Evolutionary conservation across 1,140 invertebrate species (phyloP).

Genomic region (Pygmarrhopalites habei): DNA sequence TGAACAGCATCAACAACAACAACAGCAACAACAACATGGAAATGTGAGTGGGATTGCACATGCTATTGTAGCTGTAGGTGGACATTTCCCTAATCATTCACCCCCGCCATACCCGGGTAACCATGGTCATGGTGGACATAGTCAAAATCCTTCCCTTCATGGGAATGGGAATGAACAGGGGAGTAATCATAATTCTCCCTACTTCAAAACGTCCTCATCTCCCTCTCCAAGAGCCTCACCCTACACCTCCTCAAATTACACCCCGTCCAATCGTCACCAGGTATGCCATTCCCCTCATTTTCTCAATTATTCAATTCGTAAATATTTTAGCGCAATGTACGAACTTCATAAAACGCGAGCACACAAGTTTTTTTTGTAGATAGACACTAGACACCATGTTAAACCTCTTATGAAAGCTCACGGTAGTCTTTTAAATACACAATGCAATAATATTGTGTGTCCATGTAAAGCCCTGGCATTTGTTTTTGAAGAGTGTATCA

Average conservation of each 20-base stretch:
- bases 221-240: not conserved
- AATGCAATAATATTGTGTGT: too few species aligned
- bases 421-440: too few species aligned
- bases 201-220: not conserved
- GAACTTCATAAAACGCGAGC: too few species aligned
- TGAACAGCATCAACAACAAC: not conserved
- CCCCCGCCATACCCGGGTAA: slow-evolving; percentile 18
- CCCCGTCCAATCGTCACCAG: not conserved
- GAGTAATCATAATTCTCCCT: not conserved
- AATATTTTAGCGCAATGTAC: too few species aligned
- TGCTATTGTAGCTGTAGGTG: slow-evolving; percentile 22
- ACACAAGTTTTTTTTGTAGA: too few species aligned
- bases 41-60: slow-evolving; percentile 19
- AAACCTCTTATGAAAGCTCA: too few species aligned
- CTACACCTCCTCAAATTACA: not conserved
- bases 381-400: too few species aligned
- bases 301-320: too few species aligned
- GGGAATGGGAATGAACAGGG: not conserved
- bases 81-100: slow-evolving; percentile 28
- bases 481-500: too few species aligned
- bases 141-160: not conserved
- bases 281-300: too few species aligned
- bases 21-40: slow-evolving; percentile 9
- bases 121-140: not conserved
- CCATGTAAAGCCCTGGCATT: too few species aligned